Base-by-base conservation (phyloP, 2,888 invertebrate species). In the Antheraea assamensis region DNA sequence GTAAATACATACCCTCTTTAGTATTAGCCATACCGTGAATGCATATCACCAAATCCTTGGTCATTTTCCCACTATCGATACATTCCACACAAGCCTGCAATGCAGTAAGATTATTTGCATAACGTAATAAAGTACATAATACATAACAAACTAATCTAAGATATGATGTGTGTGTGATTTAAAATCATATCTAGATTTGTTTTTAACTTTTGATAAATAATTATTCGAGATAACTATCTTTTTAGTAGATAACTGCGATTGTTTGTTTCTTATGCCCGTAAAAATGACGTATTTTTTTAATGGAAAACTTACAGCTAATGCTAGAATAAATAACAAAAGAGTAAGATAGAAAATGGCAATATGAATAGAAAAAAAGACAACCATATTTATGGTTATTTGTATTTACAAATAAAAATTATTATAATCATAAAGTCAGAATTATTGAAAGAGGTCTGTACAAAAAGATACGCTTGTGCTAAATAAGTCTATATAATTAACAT, bases 41-140 rank as follows among this genome's bases (percentile, higher is more conserved):
- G 86, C 98, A 98, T 76, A 96, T 97, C 27, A 97, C 98, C 83
- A 98, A 95, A 93, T 98, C 98, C 92, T 98, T 98, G 24, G 98
- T 98, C 97, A 98, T 96, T 86, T 97, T 96, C 64, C 98, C 98
- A 76, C 95, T 94, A 87, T 98, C 97, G 15, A 98, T 96, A 78
- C 97, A 97, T 82, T 97, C 97, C 3, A 98, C 95, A 88, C 98
- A 98, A 0, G 98, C 97, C 89, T 95, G 88, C 71, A 72, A 70
- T 52, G 64, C 61, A 35, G 70, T 49, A 70, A 70, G 55, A 74
- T 74, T 47, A 47, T 21, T 30, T 64, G 27, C 61, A 71, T 27
- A 49, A 70, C 70, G 55, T 68, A 52, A 68, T 58, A 71, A 35
- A 42, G 47, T 42, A 42, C 47, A 27, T 47, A 35, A 49, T 49